Base-by-base conservation (phyloP, 2,113 vertebrate genomes). In the Leucopsar rothschildi region DNA sequence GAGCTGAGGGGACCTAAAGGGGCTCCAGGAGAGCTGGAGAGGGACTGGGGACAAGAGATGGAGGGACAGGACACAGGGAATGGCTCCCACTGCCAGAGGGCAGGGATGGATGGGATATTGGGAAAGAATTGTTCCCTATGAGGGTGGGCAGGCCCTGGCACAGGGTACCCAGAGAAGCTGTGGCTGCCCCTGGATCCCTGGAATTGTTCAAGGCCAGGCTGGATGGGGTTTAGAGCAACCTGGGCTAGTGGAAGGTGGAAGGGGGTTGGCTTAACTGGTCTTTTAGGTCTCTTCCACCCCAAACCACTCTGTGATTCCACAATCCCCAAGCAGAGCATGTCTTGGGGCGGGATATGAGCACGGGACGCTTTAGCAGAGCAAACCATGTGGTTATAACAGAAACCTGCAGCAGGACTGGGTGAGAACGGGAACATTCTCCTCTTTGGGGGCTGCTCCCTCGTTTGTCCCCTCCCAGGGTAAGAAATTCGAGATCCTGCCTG, bases 401-500 rank as follows among this genome's bases (percentile, higher is more conserved):
- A 28, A 11, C 15, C 82, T 57, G 35, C 56, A 17, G 56, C n/a
- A 20, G 61, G 11, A 0, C 33, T 1, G 23, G 60, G 15, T 0
- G 15, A 22, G 12, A 13, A 5, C 8, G 1, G 6, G 15, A n/a
- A 15, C 24, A 0, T 15, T 64, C 60, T 27, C 42, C 63, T 64
- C 29, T 2, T 5, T 0, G 4, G 27, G 23, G 15, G 24, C 56
- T 83, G 68, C 71, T 1, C 3, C 25, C 9, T 39, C 37, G 39
- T 40, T 24, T 35, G 33, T 72, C 27, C 76, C 69, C 37, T 37
- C 27, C 3, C 88, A 99, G 99, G 99, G 99, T 12, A 99, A 99
- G 98, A 99, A 99, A 97, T 99, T 99, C 95, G 99, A 99, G 96
- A 99, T 99, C 97, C 98, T 99, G 70, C 99, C 99, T 0, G 99